Evolutionary conservation across 2,888 invertebrate species (phyloP), one percentile per base, ranked within the genome.

Genomic region (Protula sp.): DNA sequence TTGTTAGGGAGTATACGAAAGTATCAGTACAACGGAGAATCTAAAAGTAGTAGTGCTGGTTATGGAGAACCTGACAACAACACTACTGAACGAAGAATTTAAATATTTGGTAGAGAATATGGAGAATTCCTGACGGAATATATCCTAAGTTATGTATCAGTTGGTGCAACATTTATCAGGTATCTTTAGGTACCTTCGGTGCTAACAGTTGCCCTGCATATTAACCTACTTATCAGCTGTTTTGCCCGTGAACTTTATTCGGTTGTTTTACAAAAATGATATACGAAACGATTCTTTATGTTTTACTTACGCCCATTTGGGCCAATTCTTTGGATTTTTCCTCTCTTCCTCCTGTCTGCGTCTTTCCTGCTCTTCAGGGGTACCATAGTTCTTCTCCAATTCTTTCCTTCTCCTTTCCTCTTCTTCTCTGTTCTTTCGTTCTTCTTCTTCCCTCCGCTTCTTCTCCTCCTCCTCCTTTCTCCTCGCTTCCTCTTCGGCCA

Each of bases 311-410:
- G 70, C 70, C 52, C 65, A 72, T 58, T 66, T 60, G 1, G 74
- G 74, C 76, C 76, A 76, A 67, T 74, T 74, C 31, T 71, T 71
- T 0, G 74, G 74, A 60, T 75, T 50, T 50, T 26, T 50, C 24
- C 50, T 50, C 24, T 50, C 50, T 5, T 5, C 24, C 24, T 50
- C 50, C 24, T 50, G 14, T 24, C 24, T 50, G 5, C 5, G 9
- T 22, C 50, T 50, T 22, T 50, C 50, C 24, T 5, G 14, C 24
- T 50, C 50, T 24, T 50, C 50, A 5, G 9, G 14, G 14, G 50
- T 19, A 4, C 50, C 50, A 19, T 5, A 19, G 5, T 5, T n/a
- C 5, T 5, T 4, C 24, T 50, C 50, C 24, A 5, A 5, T 22
- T 50, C 50, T 22, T 5, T 22, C 24, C 24, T 50, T 5, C 5